A percentile compares a stretch with the other conserved stretches of the same genome.
phyloP scores from a whole-genome alignment of 2,888 invertebrate genomes.

The Xestia sexstrigata region DNA sequence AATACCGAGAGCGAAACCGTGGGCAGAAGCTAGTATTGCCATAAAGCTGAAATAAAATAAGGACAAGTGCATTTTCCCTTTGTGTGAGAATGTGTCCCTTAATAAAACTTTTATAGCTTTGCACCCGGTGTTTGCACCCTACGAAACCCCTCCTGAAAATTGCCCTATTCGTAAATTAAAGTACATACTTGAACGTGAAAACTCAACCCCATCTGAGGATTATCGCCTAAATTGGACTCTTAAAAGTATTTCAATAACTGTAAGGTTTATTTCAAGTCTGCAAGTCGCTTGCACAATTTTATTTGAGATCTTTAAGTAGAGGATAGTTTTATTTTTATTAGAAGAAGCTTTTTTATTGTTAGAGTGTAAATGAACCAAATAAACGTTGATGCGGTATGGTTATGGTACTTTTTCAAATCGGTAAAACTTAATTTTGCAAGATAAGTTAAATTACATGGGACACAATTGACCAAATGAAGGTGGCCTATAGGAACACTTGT shows the following conservation, averaged over 20 bases:
- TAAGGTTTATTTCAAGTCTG: conserved; percentile 18
- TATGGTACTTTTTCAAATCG: background rate
- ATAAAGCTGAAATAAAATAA: background rate
- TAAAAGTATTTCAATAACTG: conserved; percentile 39
- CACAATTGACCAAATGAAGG: too few species aligned
- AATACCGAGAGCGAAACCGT: too few species aligned
- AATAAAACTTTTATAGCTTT: conserved; percentile 25
- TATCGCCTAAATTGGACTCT: conserved; percentile 8
- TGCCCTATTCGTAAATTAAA: conserved; percentile 14
- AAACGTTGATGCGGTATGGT: background rate
- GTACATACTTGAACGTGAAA: conserved; percentile 6
- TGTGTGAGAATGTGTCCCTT: background rate
- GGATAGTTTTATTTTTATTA: conserved; percentile 1
- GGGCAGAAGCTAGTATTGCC: background rate
- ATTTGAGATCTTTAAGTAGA: background rate
- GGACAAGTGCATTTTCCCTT: background rate
- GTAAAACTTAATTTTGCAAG: background rate
- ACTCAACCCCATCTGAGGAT: conserved; percentile 19
- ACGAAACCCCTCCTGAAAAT: conserved; percentile 13
- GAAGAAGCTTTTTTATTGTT: background rate
- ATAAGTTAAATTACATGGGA: background rate
- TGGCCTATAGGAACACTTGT: background rate
- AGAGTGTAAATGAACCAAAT: background rate
- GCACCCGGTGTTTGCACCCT: background rate
- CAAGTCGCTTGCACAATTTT: conserved; percentile 7